Conservation (phyloP, 2,888 invertebrate species). For the Oconnorella tubifera region DNA sequence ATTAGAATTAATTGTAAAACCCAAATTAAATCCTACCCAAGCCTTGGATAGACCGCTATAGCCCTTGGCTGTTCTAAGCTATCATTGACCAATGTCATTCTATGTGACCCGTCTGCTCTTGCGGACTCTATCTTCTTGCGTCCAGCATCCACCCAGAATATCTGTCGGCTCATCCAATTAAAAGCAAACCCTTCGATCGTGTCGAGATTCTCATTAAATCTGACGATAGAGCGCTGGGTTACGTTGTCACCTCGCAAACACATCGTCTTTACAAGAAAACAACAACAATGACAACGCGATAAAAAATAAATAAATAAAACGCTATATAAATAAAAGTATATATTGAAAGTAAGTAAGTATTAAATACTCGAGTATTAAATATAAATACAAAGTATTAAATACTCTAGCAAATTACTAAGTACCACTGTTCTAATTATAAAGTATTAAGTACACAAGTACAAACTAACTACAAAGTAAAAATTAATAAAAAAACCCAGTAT, state of each 20-base stretch:
- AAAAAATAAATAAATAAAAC: too few species aligned
- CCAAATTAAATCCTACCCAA: slow-evolving; percentile 62
- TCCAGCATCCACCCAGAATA: slow-evolving; percentile 80
- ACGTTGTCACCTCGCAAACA: slow-evolving; percentile 65
- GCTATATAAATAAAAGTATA: too few species aligned
- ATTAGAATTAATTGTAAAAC: too few species aligned
- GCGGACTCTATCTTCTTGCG: slow-evolving; percentile 77
- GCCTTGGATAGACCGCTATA: slow-evolving; percentile 77
- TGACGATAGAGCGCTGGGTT: slow-evolving; percentile 61
- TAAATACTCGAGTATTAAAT: too few species aligned
- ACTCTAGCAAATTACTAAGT: too few species aligned
- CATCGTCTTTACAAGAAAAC: slow-evolving; percentile 45
- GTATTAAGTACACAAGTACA: too few species aligned
- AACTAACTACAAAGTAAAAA: too few species aligned
- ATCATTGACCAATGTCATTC: slow-evolving; percentile 71
- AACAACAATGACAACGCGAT: too few species aligned
- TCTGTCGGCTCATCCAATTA: slow-evolving; percentile 80
- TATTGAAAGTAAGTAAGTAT: too few species aligned
- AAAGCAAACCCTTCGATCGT: slow-evolving; percentile 84
- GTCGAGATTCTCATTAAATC: slow-evolving; percentile 71
- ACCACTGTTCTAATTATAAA: too few species aligned
- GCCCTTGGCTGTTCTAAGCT: slow-evolving; percentile 70
- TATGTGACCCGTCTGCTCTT: slow-evolving; percentile 71
- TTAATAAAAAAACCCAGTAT: too few species aligned
- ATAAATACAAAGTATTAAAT: too few species aligned